phyloP scores from a whole-genome alignment of 2,113 vertebrate genomes.

The Bostrychus sinensis region DNA sequence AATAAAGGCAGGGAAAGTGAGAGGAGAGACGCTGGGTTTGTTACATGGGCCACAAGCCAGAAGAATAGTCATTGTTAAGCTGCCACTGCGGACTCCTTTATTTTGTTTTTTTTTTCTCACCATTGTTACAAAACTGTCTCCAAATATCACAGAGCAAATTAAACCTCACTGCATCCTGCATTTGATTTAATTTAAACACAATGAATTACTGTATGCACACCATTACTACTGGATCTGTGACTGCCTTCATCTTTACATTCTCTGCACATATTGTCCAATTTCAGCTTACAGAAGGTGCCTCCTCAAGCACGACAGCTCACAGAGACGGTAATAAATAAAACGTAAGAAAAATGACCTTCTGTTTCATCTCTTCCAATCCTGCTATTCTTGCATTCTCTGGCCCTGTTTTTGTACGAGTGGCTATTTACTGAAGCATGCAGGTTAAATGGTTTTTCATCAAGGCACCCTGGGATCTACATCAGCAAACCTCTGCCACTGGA shows the following conservation, averaged over 20 bases:
- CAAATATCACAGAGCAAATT: slow-evolving; percentile 20
- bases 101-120: slow-evolving; percentile 19
- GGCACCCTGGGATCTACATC: slow-evolving; percentile 76
- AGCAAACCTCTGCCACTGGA: slow-evolving; percentile 58
- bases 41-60: slow-evolving; percentile 52
- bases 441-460: slow-evolving; percentile 76
- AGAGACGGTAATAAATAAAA: slow-evolving; percentile 27
- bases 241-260: slow-evolving; percentile 10
- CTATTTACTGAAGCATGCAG: slow-evolving; percentile 68
- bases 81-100: slow-evolving; percentile 47
- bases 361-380: slow-evolving; percentile 41
- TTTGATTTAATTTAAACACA: background rate
- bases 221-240: background rate
- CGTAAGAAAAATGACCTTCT: slow-evolving; percentile 52
- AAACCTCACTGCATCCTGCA: background rate
- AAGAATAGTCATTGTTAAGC: slow-evolving; percentile 60
- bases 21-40: slow-evolving; percentile 44
- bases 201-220: background rate
- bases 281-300: background rate
- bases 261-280: slow-evolving; percentile 4
- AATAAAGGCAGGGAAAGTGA: slow-evolving; percentile 31
- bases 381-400: slow-evolving; percentile 56
- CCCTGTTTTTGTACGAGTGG: slow-evolving; percentile 36
- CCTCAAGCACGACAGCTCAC: slow-evolving; percentile 16
- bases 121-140: slow-evolving; percentile 18